Base-by-base conservation (phyloP, 30 jellyfish, hydroid and myxozoan species). In the Cassiopea xamachana region DNA sequence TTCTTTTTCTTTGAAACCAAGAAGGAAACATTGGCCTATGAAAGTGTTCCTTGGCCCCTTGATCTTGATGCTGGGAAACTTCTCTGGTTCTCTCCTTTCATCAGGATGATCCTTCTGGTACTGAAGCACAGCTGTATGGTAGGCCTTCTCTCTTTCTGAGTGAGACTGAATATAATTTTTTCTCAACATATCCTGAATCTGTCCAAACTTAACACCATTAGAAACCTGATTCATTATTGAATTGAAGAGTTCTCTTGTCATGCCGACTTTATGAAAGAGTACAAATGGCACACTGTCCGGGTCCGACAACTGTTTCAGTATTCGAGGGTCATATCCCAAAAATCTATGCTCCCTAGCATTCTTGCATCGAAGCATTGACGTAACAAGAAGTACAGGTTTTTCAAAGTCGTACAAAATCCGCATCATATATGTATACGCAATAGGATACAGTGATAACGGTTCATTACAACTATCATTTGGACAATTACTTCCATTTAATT, bases 251-350 rank as follows among this genome's bases (percentile, higher is more conserved):
- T 89, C 91, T 72, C 94, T 78, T 48, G 98, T 95, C 78, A 95
- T 75, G 2, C 99, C 99, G 12, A 97, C 99, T 61, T 95, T 95
- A 74, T 95, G 99, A 64, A 95, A 95, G 67, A 95, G 89, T 91
- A 95, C 96, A 84, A 95, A 95, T 14, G 99, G 99, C 60, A 88
- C 90, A 39, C 77, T 76, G 13, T 95, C 99, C 15, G 83, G 95
- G 68, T 91, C 95, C 14, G 99, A 84, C 19, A 91, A 75, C 92
- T 84, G 90, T 70, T 93, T 87, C 27, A 95, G 70, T 9, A 95
- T 87, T 60, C 99, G 94, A 1, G 99, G 99, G 88, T 95, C 99
- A 80, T 95, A 95, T 46, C 99, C 99, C 16, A 95, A 90, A 87
- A 95, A 91, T 7, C 97, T 87, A 48, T 95, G 99, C 91, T 94